Percentiles rank a stretch among this genome's conserved stretches.
phyloP scores from a whole-genome alignment of 2,113 vertebrate species.

The Pseudorhombus dupliciocellatus region DNA sequence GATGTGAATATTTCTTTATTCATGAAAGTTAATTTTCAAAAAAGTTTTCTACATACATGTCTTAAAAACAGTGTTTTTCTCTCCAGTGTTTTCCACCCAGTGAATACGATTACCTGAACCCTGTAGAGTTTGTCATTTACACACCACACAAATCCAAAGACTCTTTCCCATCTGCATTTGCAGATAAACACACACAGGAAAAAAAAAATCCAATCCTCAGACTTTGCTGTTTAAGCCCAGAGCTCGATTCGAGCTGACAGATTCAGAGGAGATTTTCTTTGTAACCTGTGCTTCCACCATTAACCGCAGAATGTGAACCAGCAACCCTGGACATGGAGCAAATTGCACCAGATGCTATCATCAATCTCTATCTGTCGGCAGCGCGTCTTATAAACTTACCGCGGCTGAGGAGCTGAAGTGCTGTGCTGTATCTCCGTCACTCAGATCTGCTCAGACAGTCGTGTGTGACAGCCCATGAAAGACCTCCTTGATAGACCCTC shows the following conservation, averaged over 20 bases:
- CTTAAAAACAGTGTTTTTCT: neutral
- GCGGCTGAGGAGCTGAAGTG: constrained; percentile 46
- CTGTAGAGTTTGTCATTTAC: constrained; percentile 32
- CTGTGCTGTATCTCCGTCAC: constrained; percentile 63
- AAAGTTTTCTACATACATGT: constrained; percentile 3
- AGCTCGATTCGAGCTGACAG: constrained; percentile 62
- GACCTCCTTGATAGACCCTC: constrained; percentile 22
- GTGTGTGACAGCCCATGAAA: constrained; percentile 51
- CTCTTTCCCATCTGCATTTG: constrained; percentile 60
- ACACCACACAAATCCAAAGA: constrained; percentile 15
- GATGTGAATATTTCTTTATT: neutral
- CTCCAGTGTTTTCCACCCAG: constrained; percentile 12
- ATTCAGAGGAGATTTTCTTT: constrained; percentile 65
- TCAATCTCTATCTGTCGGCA: constrained; percentile 72
- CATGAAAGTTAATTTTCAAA: neutral
- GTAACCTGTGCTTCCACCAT: constrained; percentile 57
- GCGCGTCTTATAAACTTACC: constrained; percentile 58
- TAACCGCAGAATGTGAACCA: constrained; percentile 65
- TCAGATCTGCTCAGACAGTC: constrained; percentile 48
- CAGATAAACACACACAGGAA: constrained; percentile 62
- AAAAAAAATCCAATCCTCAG: constrained; percentile 53
- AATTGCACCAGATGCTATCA: constrained; percentile 78
- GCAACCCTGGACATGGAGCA: constrained; percentile 66
- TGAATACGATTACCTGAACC: constrained; percentile 5
- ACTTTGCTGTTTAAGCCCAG: constrained; percentile 45